Evolutionary conservation across 1,140 invertebrate genomes (phyloP), one percentile per base, ranked within the genome.

Genomic region (Zaprionus capensis): DNA sequence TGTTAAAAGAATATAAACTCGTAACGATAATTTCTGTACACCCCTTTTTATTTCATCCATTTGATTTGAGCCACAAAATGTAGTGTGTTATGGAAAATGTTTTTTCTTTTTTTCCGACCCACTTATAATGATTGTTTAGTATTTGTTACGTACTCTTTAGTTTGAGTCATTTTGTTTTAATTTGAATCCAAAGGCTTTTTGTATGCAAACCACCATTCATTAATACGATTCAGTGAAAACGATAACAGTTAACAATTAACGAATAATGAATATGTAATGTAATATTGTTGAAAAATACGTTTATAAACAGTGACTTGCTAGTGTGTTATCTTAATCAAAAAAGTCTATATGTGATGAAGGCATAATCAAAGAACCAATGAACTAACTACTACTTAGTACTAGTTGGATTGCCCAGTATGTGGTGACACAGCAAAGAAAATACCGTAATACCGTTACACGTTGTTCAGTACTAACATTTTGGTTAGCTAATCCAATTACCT

Each of bases 311-410:
- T 38, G 28, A 79, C 56, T 51, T 80, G 81, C 81, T 85, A 90
- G 73, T 75, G 90, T 91, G 90, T 91, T 91, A 91, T 91, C 90
- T 91, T 91, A 91, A 91, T 91, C 53, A 91, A 91, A 91, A 90
- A 90, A 90, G 75, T 81, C 85, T 87, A 71, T 76, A 90, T 80
- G 76, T 81, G 80, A 76, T 80, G 38, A 59, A 91, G 82, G 59
- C 70, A 58, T 72, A 65, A 61, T 66, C 31, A 38, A 46, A 31
- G 64, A 75, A 85, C 55, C 58, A 82, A 71, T 55, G 57, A 66
- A 74, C 57, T 80, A 56, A 20, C 71, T 46, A 49, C 53, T 56
- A 34, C 31, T 34, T 34, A 26, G 24, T 9, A n/a, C 14, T 56
- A 28, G 20, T 56, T 65, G 88, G 80, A 83, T 81, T 83, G 71